phyloP scores from a whole-genome alignment of 2,113 vertebrate species.

The Thryonomys swinderianus region DNA sequence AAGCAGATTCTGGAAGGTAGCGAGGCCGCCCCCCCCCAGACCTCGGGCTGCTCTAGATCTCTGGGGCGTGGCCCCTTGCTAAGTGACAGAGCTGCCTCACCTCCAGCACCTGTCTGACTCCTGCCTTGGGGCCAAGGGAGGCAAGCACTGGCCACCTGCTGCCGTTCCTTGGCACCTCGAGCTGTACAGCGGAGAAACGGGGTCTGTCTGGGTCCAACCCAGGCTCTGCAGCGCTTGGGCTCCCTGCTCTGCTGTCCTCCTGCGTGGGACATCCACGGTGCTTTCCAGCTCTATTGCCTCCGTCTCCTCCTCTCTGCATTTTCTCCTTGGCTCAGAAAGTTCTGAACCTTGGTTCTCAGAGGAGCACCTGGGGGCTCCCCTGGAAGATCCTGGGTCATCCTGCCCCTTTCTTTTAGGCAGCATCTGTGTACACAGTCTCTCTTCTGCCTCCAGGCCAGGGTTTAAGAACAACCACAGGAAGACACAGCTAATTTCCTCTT shows the following conservation, averaged over 20 bases:
- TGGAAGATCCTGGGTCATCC: background rate
- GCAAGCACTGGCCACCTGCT: accelerated
- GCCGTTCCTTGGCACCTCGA: background rate
- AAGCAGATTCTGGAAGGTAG: background rate
- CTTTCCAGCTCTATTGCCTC: background rate
- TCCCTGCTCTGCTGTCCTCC: background rate
- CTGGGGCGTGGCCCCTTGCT: too few species aligned
- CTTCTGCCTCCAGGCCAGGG: background rate
- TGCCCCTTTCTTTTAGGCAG: accelerated
- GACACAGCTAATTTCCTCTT: background rate
- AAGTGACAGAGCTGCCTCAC: too few species aligned
- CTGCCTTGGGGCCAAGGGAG: too few species aligned
- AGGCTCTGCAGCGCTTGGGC: accelerated
- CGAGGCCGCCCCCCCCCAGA: background rate
- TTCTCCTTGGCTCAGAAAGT: background rate
- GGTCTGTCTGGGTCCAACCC: background rate
- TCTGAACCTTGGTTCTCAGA: background rate
- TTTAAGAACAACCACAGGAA: background rate
- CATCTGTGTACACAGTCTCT: background rate
- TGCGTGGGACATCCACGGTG: background rate
- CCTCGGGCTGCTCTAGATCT: background rate
- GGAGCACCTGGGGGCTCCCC: background rate
- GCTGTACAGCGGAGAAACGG: background rate
- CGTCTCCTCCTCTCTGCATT: background rate
- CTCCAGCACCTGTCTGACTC: too few species aligned